Base-by-base conservation (phyloP, 1,140 invertebrate genomes). In the Cyclina sinensis region DNA sequence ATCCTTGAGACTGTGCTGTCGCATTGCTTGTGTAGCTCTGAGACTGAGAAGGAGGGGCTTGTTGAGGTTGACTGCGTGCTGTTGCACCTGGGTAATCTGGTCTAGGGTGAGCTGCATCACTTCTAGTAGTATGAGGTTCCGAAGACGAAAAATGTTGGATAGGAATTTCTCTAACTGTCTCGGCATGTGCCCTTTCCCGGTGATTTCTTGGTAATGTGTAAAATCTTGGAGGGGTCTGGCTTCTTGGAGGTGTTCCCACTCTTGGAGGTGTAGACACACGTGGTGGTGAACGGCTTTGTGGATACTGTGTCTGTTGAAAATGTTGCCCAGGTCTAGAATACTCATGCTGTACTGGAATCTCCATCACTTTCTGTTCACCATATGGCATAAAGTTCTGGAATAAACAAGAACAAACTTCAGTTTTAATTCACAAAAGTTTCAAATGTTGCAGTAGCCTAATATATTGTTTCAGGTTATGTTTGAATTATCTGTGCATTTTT, bases 181-280 rank as follows among this genome's bases (percentile, higher is more conserved):
- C 62, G 14, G 48, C 48, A 12, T 78, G 74, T 0, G 35, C 32
- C 32, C 70, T 43, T 32, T 70, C 57, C 7, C 51, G 35, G 39
- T 87, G 86, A 37, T 79, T 68, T 59, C 73, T 46, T 4, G 65
- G 74, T 12, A 70, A 43, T 48, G 74, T 80, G n/a, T 12, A 78
- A 54, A 70, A 80, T 68, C 54, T 82, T 43, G 80, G 79, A 7
- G 54, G 79, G 2, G 76, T 80, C 37, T 68, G 73, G 39, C 51
- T 78, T 24, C 18, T 51, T 27, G 70, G 70, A 30, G 84, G 84
- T 5, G 37, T 86, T 11, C 51, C 57, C 2, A 68, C n/a, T 62
- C 82, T 18, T 9, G 88, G 73, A 48, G 80, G 43, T 91, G 82
- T 85, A 93, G 93, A n/a, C 78, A 92, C 86, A 85, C 91, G 43